A percentile compares a stretch with the other conserved stretches of the same genome.
Evolutionary conservation across 2,797 vertebrate genomes (phyloP).

Genomic region (Benthosema pterotum): DNA sequence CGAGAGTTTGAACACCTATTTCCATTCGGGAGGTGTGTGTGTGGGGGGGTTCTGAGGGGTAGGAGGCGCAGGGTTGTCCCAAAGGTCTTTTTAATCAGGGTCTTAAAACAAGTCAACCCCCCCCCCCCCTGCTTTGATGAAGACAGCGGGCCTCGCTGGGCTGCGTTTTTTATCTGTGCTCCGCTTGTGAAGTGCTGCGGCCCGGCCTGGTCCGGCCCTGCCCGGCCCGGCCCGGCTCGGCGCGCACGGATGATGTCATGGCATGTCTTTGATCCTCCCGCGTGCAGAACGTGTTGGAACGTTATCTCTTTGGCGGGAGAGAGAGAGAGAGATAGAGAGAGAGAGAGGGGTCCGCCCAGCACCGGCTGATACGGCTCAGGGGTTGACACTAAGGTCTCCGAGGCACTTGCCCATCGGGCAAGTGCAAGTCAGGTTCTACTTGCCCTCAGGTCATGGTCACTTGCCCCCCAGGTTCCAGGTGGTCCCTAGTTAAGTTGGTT

Average conservation of each 20-base stretch:
- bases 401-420: too few species aligned
- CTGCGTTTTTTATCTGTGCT: slow-evolving; percentile 76
- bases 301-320: slow-evolving; percentile 39
- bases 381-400: too few species aligned
- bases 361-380: slow-evolving; percentile 61
- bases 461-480: too few species aligned
- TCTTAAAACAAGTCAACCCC: slow-evolving; percentile 69
- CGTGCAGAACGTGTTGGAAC: slow-evolving; percentile 51
- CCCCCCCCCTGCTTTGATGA: slow-evolving; percentile 82
- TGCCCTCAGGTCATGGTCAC: too few species aligned
- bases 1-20: slow-evolving; percentile 84
- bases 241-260: slow-evolving; percentile 61
- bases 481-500: too few species aligned
- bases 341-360: not conserved
- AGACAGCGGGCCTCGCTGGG: slow-evolving; percentile 49
- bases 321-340: too few species aligned
- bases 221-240: slow-evolving; percentile 38
- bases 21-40: slow-evolving; percentile 65
- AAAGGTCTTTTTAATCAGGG: slow-evolving; percentile 74
- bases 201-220: slow-evolving; percentile 47
- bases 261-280: slow-evolving; percentile 75
- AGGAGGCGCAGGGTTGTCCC: slow-evolving; percentile 4
- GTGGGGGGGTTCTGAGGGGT: not conserved
- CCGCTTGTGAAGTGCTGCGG: slow-evolving; percentile 60
- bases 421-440: too few species aligned